phyloP scores from a whole-genome alignment of 2,888 invertebrate species.

The Leptopilina myrica region DNA sequence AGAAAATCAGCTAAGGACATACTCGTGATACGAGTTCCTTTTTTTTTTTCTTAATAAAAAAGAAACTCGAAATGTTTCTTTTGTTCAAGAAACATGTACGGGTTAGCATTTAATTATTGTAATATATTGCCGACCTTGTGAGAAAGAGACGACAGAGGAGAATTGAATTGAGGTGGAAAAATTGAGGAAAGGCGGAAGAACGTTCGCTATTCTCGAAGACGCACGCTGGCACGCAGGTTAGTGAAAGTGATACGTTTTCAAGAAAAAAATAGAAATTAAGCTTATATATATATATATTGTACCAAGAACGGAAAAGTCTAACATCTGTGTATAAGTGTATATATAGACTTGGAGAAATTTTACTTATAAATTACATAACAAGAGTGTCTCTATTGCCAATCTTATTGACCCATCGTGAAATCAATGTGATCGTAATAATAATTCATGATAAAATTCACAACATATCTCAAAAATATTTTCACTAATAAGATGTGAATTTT shows the following conservation, averaged over 20 bases:
- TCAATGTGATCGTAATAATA: constrained; percentile 23
- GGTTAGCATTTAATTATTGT: constrained; percentile 4
- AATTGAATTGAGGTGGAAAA: constrained; percentile 32
- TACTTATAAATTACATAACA: constrained; percentile 19
- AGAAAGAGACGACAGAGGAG: constrained; percentile 32
- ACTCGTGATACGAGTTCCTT: constrained; percentile 35
- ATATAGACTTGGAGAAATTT: constrained; percentile 21
- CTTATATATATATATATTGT: constrained; percentile 31
- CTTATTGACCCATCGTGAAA: constrained; percentile 18
- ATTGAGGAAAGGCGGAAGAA: constrained; percentile 41
- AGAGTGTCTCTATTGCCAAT: constrained; percentile 33
- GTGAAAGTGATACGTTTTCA: constrained; percentile 47
- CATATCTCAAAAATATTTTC: not conserved
- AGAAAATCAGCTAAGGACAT: constrained; percentile 44
- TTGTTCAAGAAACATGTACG: constrained; percentile 19
- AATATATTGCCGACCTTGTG: constrained; percentile 35
- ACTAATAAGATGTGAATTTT: too few species aligned
- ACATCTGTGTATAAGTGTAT: constrained; percentile 35
- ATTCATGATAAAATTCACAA: constrained; percentile 12
- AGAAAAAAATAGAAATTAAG: constrained; percentile 45
- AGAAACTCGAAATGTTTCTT: constrained; percentile 24
- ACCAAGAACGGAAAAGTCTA: constrained; percentile 21
- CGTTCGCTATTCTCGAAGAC: constrained; percentile 34
- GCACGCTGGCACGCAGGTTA: constrained; percentile 49
- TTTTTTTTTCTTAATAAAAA: not conserved